Evolutionary conservation across 2,113 vertebrate species (phyloP).

Genomic region (Vireo altiloquus): DNA sequence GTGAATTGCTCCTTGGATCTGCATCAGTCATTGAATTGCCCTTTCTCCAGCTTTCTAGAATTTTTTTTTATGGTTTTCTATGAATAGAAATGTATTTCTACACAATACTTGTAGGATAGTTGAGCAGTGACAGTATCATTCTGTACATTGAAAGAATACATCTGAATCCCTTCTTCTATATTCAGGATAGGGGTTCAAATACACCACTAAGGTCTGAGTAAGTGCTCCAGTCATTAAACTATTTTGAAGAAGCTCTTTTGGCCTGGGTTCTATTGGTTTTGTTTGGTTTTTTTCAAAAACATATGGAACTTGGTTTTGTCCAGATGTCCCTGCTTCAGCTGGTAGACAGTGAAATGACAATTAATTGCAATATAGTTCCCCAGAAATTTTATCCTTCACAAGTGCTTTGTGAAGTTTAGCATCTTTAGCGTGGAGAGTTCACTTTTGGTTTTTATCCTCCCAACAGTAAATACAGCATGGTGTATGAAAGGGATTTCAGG

Average conservation of each 20-base stretch:
- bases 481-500: not conserved
- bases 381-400: not conserved
- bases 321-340: not conserved
- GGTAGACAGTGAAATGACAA: not conserved
- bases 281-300: not conserved
- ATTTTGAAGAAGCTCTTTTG: not conserved
- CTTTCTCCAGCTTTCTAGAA: not conserved
- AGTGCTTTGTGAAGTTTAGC: not conserved
- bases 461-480: not conserved
- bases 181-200: not conserved
- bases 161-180: not conserved
- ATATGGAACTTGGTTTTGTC: not conserved
- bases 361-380: not conserved
- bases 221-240: not conserved
- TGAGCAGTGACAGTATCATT: not conserved
- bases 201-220: not conserved
- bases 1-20: not conserved
- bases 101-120: not conserved
- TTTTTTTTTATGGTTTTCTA: not conserved
- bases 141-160: accelerated
- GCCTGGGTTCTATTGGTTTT: not conserved
- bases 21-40: not conserved
- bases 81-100: too few species aligned
- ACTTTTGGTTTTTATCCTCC: not conserved
- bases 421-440: not conserved